A percentile compares a stretch with the other conserved stretches of the same genome.
Evolutionary conservation across 2,113 vertebrate species (phyloP).

Genomic region (Sakesphorus luctuosus): DNA sequence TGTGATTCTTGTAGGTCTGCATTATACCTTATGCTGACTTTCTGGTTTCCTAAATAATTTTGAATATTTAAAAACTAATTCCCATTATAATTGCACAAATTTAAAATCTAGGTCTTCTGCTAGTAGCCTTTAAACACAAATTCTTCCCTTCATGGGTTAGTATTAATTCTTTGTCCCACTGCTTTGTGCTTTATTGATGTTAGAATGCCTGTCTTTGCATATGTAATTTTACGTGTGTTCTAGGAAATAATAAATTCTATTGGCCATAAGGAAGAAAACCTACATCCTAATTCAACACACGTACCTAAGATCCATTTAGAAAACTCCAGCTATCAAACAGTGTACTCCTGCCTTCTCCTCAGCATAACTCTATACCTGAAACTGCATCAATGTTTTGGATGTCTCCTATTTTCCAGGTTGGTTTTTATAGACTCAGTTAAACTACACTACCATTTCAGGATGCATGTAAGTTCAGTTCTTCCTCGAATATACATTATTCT

Average conservation of each 20-base stretch:
- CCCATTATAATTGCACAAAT: neutral
- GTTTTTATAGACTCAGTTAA: neutral
- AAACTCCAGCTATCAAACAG: rapidly evolving
- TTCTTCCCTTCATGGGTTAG: neutral
- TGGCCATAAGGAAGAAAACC: neutral
- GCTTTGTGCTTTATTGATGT: neutral
- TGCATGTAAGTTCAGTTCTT: neutral
- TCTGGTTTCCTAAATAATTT: neutral
- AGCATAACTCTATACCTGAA: neutral
- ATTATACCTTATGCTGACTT: neutral
- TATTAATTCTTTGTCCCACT: neutral
- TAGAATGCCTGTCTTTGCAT: neutral
- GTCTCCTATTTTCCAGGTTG: neutral
- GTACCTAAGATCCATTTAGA: neutral
- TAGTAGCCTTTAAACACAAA: neutral
- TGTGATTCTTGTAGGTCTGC: neutral
- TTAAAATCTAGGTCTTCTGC: neutral
- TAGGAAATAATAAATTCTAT: neutral
- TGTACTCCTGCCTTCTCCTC: neutral
- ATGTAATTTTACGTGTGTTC: neutral
- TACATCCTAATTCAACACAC: rapidly evolving
- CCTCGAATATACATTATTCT: neutral
- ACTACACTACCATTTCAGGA: neutral
- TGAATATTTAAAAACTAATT: neutral
- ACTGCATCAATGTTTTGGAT: no score